Percentiles rank a stretch among this genome's conserved stretches.
phyloP scores from a whole-genome alignment of 2,888 invertebrate species.

The Neocrepidodera transversa region DNA sequence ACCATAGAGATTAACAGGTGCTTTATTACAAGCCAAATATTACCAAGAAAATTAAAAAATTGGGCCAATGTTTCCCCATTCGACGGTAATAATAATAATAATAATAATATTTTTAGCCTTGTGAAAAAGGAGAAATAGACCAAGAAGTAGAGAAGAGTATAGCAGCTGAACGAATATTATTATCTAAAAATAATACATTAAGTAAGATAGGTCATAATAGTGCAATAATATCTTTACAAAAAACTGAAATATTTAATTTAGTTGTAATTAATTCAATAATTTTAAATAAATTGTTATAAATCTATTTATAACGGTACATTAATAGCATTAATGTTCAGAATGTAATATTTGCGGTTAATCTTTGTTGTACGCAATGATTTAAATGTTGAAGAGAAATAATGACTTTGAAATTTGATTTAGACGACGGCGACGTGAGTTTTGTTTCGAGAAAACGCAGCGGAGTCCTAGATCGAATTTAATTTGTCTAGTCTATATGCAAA shows the following conservation, averaged over 20 bases:
- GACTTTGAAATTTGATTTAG: background rate
- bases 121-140: constrained; percentile 30
- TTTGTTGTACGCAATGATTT: background rate
- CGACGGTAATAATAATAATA: no score
- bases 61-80: no score
- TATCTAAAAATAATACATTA: background rate
- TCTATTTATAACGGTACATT: no score
- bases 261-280: background rate
- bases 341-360: background rate
- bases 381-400: background rate
- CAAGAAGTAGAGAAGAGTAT: constrained; percentile 31
- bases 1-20: no score
- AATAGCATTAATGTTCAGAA: no score
- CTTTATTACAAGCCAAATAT: no score
- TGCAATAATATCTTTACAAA: background rate
- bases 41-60: no score
- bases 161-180: constrained; percentile 23
- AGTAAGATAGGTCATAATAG: constrained; percentile 24
- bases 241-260: background rate
- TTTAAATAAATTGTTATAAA: constrained; percentile 1
- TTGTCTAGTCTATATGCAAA: constrained; percentile 9
- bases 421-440: background rate
- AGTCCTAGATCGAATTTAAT: constrained; percentile 6
- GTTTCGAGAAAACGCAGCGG: background rate
- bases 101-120: constrained; percentile 7